These are phyloP conservation scores for Petrocephalus schoutedeni DNA, from an alignment of 2,797 vertebrate genomes.

Conservation along the genomic window DNA sequence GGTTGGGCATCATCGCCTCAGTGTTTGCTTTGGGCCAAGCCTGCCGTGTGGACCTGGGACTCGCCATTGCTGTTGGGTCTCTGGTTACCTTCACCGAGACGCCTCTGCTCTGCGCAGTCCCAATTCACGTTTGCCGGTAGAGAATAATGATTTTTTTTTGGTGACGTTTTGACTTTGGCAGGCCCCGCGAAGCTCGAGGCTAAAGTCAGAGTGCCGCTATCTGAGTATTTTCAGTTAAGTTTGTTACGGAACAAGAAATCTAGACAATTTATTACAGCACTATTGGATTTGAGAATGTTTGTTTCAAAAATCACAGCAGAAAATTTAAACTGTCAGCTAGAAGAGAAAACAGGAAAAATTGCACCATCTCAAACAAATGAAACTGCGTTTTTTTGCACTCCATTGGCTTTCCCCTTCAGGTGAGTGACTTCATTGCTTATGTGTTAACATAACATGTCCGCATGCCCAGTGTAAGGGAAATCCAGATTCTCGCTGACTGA, in stretches of 20 bases:
- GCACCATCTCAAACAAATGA: background rate
- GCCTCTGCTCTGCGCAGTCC: constrained; percentile 17
- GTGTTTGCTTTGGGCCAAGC: constrained; percentile 42
- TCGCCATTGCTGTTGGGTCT: constrained; percentile 40
- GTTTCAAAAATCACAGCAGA: background rate
- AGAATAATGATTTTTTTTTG: background rate
- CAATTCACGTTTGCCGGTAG: background rate
- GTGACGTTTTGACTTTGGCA: background rate
- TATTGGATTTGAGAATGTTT: background rate
- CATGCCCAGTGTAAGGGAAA: background rate
- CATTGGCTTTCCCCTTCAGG: background rate
- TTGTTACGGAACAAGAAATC: background rate
- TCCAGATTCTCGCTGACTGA: background rate
- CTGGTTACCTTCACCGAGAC: constrained; percentile 34
- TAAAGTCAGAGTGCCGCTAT: background rate
- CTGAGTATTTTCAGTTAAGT: background rate
- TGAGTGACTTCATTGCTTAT: background rate
- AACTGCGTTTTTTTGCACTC: background rate
- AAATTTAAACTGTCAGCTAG: background rate
- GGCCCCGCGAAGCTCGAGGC: background rate
- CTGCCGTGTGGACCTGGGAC: constrained; percentile 24
- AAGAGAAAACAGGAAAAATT: background rate
- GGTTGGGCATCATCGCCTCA: constrained; percentile 35
- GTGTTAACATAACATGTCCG: background rate
- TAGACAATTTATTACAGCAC: background rate